A percentile compares a stretch with the other conserved stretches of the same genome.
Evolutionary conservation across 2,888 invertebrate species (phyloP).

Genomic region (Alloplasta piceator): DNA sequence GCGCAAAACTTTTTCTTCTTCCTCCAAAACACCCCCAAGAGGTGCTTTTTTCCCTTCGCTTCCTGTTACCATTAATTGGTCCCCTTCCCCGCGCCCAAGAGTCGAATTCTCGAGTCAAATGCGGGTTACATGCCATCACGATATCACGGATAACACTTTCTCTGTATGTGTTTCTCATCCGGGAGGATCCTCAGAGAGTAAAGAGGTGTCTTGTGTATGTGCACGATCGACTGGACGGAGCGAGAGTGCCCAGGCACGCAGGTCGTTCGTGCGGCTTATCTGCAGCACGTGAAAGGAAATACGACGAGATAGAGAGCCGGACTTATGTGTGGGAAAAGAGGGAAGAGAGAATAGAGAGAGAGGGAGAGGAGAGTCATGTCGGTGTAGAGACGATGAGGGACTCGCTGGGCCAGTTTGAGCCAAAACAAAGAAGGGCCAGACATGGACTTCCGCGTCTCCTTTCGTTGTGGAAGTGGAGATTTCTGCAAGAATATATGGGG

Average conservation of each 20-base stretch:
- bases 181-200: constrained; percentile 13
- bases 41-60: background rate
- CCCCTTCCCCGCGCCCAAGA: constrained; percentile 29
- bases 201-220: background rate
- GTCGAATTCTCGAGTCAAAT: constrained; percentile 57
- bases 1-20: background rate
- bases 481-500: constrained; percentile 11
- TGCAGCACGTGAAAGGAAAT: constrained; percentile 57
- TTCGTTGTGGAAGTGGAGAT: constrained; percentile 41
- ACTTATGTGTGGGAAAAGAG: constrained; percentile 17
- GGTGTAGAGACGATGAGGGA: too few species aligned
- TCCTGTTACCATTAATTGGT: constrained; percentile 39
- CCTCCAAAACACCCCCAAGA: background rate
- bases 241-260: constrained; percentile 34
- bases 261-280: constrained; percentile 63
- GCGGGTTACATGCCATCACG: constrained; percentile 33
- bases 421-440: too few species aligned
- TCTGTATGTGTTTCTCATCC: constrained; percentile 1
- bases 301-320: constrained; percentile 45
- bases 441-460: constrained; percentile 37
- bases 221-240: constrained; percentile 37
- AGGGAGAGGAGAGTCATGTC: constrained; percentile 9
- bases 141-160: constrained; percentile 4
- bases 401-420: too few species aligned
- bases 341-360: constrained; percentile 3